Base-by-base conservation (phyloP, 1,140 invertebrate genomes). In the Drosophila insularis region DNA sequence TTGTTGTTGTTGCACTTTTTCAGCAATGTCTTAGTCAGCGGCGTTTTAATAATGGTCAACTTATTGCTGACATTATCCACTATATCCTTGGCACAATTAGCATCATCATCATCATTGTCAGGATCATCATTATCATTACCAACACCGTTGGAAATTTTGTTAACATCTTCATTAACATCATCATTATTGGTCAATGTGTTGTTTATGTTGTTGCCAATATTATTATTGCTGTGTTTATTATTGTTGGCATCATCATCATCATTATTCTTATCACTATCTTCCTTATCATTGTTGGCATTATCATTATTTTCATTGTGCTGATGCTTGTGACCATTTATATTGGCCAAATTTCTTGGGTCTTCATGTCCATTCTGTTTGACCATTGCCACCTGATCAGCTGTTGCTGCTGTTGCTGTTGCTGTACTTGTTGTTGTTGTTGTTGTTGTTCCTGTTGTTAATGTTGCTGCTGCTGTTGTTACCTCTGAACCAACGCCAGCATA, bases 1-100 rank as follows among this genome's bases (percentile, higher is more conserved):
- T 39, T 80, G 56, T 39, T 63, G 1, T 69, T 68, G 1, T 73
- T 91, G 71, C 90, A 91, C 61, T 91, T 91, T 76, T 91, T 91
- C 0, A 91, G 63, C 68, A 91, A 56, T 46, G 90, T 91, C n/a
- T 91, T 91, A 8, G 68, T 91, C 0, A 91, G 56, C 35, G 90
- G 90, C 4, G 90, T 91, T 40, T 91, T 91, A 23, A 91, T 91
- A 31, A 91, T 91, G n/a, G 81, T 90, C 62, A 74, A 62, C 69
- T 89, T 78, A 63, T 53, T 78, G 74, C 27, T 60, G 59, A 17
- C 72, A 46, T 50, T 50, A 50, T 50, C 43, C 43, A 50, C 17
- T 11, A 50, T 6, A 58, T 56, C 50, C 63, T 68, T 66, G 27
- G 54, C 53, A 27, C 50, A 43, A 46, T 70, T 54, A 32, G 43